Percentiles rank a stretch among this genome's conserved stretches.
These are phyloP conservation scores for Torymus auratus DNA, from an alignment of 2,888 invertebrate species.

Conservation along the genomic window DNA sequence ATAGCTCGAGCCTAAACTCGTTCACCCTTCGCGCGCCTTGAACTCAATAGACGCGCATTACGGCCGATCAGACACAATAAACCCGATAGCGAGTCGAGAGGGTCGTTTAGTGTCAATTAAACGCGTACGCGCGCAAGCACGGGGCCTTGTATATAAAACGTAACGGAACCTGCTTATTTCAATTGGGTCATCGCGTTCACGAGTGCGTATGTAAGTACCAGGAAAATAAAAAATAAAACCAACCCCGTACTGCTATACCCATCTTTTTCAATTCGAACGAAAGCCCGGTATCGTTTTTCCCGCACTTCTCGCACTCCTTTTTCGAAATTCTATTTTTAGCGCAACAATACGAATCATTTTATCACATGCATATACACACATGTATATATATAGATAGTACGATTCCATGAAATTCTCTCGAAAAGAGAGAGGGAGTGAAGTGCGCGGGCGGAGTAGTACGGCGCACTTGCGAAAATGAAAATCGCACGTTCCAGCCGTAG, in stretches of 20 bases:
- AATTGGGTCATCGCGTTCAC: constrained; percentile 48
- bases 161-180: constrained; percentile 47
- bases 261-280: background rate
- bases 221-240: background rate
- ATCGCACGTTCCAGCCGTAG: constrained; percentile 34
- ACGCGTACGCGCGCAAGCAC: constrained; percentile 51
- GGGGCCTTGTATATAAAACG: constrained; percentile 19
- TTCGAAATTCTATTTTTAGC: no score
- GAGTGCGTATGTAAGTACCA: background rate
- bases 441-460: constrained; percentile 6
- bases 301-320: no score
- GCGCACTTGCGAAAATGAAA: constrained; percentile 48
- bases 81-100: constrained; percentile 59
- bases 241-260: background rate
- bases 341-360: no score
- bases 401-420: no score
- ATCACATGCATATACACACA: no score
- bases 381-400: no score
- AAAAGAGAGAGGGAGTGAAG: background rate
- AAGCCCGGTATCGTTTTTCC: background rate
- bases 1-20: constrained; percentile 21
- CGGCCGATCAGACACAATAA: constrained; percentile 65
- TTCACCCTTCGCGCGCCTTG: constrained; percentile 63
- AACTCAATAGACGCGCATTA: constrained; percentile 67
- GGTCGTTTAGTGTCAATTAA: constrained; percentile 61